Evolutionary conservation across 2,888 invertebrate species (phyloP), one percentile per base, ranked within the genome.

Genomic region (Alloplasta piceator): DNA sequence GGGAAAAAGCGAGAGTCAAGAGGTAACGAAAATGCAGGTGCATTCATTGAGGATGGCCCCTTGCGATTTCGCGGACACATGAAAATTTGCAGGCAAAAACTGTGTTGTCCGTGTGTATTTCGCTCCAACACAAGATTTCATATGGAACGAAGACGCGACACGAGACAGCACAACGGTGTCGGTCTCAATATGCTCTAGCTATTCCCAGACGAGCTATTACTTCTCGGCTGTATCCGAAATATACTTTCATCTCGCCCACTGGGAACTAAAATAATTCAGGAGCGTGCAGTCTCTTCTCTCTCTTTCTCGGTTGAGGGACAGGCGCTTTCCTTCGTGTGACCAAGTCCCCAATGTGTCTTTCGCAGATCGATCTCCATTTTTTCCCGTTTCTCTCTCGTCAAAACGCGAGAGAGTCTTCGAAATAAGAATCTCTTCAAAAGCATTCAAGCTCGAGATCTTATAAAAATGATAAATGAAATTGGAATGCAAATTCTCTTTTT

Each of bases 221-320:
- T 89, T 87, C 83, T 58, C 67, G 39, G 68, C 67, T 84, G 89
- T 88, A 87, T 88, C 87, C 83, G 88, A 89, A 89, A 89, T 89
- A 89, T 84, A 89, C 85, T 67, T 83, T 82, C 80, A 78, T 70
- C 72, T 81, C 86, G 80, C 82, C 86, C 83, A 86, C 84, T 64
- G 71, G 39, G 70, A 73, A 83, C 85, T 73, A 52, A 79, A 86
- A 86, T 85, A 85, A 86, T 85, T 85, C 87, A 87, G 85, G 83
- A 74, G 68, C 77, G 78, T 83, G 55, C 63, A 68, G 61, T 10
- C 66, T 43, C 43, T 10, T 4, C 4, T 43, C 43, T 43, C 10
- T 9, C 43, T 43, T 43, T 43, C 10, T 43, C 43, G 10, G 26
- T 26, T 26, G 26, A 26, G 26, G 26, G 26, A 26, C 1, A 26